Evolutionary conservation across 2,797 vertebrate genomes (phyloP), one percentile per base, ranked within the genome.

Genomic region (Channallabes apus): DNA sequence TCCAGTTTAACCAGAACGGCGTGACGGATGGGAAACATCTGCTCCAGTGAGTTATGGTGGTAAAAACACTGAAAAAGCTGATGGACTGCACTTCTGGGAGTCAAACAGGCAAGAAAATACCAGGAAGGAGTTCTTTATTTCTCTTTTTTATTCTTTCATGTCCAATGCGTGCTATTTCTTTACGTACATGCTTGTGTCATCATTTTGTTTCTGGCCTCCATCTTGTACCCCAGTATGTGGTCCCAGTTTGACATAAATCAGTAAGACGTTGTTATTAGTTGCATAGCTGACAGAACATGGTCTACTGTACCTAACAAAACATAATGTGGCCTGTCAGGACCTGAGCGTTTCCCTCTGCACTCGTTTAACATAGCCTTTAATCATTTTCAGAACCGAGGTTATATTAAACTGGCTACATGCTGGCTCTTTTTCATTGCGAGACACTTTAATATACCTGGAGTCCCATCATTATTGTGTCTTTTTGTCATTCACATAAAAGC

Each of bases 11-110:
- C 71, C 46, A 56, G 51, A 9, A 54, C 27, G 0, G 32, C 20
- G 32, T 58, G 73, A 77, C 7, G 1, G 73, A 77, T 58, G 32
- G 27, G 73, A 58, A 77, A 77, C 51, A 77, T 32, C 73, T 77
- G 54, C 76, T 7, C 11, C 56, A 24, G 4, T 78, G 56, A 24
- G 0, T 61, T 59, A 38, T 38, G 5, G 76, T 51, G 15, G 24
- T 11, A 46, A 72, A 35, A 73, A 73, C 27, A 27, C 1, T n/a
- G 6, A 22, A 76, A 29, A 32, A 51, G 38, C 11, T 9, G 69
- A 46, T 72, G n/a, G 22, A 72, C 54, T 58, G 17, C 61, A 2
- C 56, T 78, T 24, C 9, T 79, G 59, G 77, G 35, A 41, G 41
- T 41, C 3, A n/a, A 62, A 62, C 3, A 17, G 58, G 51, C 41